phyloP scores from a whole-genome alignment of 2,888 invertebrate species.

The Pemphredon lugubris region DNA sequence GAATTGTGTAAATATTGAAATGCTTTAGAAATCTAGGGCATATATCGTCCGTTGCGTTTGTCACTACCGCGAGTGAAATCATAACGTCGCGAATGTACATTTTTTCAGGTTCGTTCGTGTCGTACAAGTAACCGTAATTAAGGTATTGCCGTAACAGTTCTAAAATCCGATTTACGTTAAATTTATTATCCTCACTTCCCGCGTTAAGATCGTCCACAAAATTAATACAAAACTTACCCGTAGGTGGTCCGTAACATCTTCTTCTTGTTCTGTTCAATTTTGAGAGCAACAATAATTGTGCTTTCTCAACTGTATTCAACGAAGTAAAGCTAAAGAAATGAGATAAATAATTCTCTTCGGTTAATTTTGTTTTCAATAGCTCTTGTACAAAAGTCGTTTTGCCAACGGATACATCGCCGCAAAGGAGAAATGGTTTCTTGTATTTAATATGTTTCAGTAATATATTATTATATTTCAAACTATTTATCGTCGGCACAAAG shows the following conservation, averaged over 20 bases:
- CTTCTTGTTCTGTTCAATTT: conserved; percentile 82
- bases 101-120: conserved; percentile 82
- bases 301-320: conserved; percentile 82
- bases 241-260: conserved; percentile 83
- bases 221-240: conserved; percentile 83
- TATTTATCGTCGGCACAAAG: conserved; percentile 84
- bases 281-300: conserved; percentile 82
- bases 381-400: conserved; percentile 84
- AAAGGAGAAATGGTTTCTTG: conserved; percentile 82
- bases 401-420: conserved; percentile 85
- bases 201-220: conserved; percentile 87
- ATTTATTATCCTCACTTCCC: conserved; percentile 81
- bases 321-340: conserved; percentile 83
- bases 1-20: conserved; percentile 84
- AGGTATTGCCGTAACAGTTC: conserved; percentile 86
- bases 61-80: conserved; percentile 83
- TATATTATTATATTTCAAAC: conserved; percentile 82
- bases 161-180: conserved; percentile 82
- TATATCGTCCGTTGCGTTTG: conserved; percentile 81
- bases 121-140: conserved; percentile 85
- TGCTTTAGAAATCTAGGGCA: conserved; percentile 84
- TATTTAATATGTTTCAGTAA: conserved; percentile 83
- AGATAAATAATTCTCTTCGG: conserved; percentile 82
- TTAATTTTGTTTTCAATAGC: conserved; percentile 80
- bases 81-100: conserved; percentile 83